Evolutionary conservation across 2,113 vertebrate genomes (phyloP), one percentile per base, ranked within the genome.

Genomic region (Zingel zingel): DNA sequence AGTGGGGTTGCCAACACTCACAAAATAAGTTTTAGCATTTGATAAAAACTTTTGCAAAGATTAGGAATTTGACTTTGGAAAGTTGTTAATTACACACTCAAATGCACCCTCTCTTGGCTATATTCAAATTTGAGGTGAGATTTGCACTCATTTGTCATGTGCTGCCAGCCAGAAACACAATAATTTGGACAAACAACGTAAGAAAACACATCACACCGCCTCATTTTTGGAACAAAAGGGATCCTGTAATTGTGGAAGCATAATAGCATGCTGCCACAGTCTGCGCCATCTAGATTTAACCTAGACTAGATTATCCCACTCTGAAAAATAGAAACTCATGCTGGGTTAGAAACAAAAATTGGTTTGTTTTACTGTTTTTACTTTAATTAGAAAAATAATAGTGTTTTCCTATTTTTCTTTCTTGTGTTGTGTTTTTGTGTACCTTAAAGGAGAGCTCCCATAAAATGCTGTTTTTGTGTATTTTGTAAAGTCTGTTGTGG

Each of bases 81-180:
- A 72, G 51, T 33, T 71, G 65, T 64, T 82, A 62, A 86, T 88
- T 86, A 76, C 86, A 86, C 70, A 81, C 77, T 68, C 23, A 63
- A 79, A 63, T 72, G 47, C 77, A 62, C 50, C 13, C 21, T 86
- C 48, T 64, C 36, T 61, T 72, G 45, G 54, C 58, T 62, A 63
- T 58, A 70, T 76, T 70, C 21, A 74, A 64, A 86, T 74, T 19
- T 62, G 64, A 80, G 43, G 30, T 74, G 45, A 43, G 61, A 73
- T 57, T 73, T 67, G 16, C 9, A n/a, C 50, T 50, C 53, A 23
- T 82, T 87, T 71, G 64, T 66, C 15, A 59, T 70, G 56, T 21
- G n/a, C 76, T 56, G 4, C 43, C 76, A 59, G 39, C 71, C 66
- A 76, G 67, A 77, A 71, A 70, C 58, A 56, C 65, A 75, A 75